Base-by-base conservation (phyloP, 2,888 invertebrate species). In the Drosophila flavopinicola region DNA sequence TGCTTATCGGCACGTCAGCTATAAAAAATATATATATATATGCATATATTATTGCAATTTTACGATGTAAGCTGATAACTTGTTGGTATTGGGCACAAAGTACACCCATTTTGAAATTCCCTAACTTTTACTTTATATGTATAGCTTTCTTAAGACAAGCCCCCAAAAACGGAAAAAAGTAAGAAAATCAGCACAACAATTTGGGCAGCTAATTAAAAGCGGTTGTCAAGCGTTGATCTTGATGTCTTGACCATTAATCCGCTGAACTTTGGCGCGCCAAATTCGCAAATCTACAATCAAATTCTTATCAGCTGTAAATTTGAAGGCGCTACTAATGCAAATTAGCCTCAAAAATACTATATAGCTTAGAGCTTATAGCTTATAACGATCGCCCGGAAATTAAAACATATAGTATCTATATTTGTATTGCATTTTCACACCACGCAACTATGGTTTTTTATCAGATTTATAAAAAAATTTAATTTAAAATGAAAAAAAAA, bases 1-100 rank as follows among this genome's bases (percentile, higher is more conserved):
- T 6, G 24, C 45, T 42, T 61, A 65, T 52, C 13, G 38, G 38
- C 6, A 25, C 6, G 23, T 17, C 6, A n/a, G 7, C 11, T 30
- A 30, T 17, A n/a, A 24, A 30, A 23, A 32, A 9, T 23, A 29
- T 25, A 20, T 20, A 20, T 67, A 33, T 11, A 41, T 44, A 20
- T 33, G 10, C 3, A 20, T 20, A 20, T n/a, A n/a, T 13, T 29
- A 6, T 24, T 33, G 10, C 3, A 38, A 53, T 47, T 70, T 52
- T 56, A 63, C 56, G 38, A 42, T 77, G 56, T 54, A 60, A 75
- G 57, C 44, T 6, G 38, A 56, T 39, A 48, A 39, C 20, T 38
- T 4, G 24, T 20, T 41, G 1, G 24, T 20, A n/a, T n/a, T 6
- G 23, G 20, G 49, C 45, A 24, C 66, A 66, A 67, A 66, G 66